A percentile compares a stretch with the other conserved stretches of the same genome.
Conservation (phyloP, 2,797 vertebrate genomes). For the Pyrocephalus nanus region DNA sequence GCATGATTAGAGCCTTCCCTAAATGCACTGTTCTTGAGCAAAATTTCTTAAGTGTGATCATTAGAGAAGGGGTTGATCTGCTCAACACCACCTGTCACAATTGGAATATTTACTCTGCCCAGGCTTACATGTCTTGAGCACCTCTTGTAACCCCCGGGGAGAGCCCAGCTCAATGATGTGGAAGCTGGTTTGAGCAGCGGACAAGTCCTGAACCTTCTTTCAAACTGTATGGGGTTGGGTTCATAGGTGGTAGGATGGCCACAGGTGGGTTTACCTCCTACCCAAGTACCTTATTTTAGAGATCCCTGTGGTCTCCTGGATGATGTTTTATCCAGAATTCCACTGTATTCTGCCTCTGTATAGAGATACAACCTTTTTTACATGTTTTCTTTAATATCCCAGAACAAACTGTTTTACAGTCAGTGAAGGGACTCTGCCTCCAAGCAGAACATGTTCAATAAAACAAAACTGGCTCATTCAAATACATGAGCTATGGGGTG, state of each 20-base stretch:
- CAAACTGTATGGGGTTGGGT: background rate
- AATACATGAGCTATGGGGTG: background rate
- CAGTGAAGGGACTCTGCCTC: background rate
- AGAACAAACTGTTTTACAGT: background rate
- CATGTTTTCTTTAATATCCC: background rate
- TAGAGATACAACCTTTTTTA: background rate
- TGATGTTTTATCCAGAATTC: background rate
- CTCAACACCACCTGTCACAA: background rate
- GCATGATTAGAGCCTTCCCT: background rate
- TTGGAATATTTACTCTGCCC: background rate
- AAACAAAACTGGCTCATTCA: background rate
- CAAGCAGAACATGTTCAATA: background rate
- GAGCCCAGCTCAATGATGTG: background rate
- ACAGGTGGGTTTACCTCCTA: background rate
- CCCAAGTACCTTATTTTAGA: background rate
- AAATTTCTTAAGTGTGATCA: background rate
- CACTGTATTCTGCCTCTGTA: background rate
- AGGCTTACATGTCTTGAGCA: fast-evolving
- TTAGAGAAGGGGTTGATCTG: background rate
- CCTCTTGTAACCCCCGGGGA: background rate
- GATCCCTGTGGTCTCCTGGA: background rate
- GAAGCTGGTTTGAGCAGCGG: background rate
- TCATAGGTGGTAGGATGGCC: background rate
- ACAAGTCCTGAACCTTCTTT: background rate
- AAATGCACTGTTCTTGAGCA: background rate